Percentiles rank a stretch among this genome's conserved stretches.
These are phyloP conservation scores for Leistus spinibarbis DNA, from an alignment of 2,888 invertebrate species.

Conservation along the genomic window DNA sequence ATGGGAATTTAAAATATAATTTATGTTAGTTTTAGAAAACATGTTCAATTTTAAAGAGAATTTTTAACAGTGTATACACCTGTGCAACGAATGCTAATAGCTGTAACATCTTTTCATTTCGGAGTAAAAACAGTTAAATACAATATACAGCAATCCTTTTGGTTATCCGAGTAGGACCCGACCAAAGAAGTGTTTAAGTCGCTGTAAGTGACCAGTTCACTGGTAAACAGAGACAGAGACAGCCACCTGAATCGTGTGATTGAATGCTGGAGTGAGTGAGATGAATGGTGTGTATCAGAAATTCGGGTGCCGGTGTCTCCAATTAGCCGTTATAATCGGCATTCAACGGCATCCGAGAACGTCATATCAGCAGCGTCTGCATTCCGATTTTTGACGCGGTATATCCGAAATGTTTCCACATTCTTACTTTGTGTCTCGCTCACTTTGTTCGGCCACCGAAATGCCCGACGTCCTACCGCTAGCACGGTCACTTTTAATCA, in stretches of 20 bases:
- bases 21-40: no score
- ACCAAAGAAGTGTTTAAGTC: no score
- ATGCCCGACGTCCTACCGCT: background rate
- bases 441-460: background rate
- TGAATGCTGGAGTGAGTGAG: slow-evolving; percentile 5
- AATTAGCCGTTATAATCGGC: slow-evolving; percentile 38
- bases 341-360: slow-evolving; percentile 13
- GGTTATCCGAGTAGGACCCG: no score
- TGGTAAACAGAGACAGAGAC: no score
- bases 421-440: slow-evolving; percentile 3
- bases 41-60: no score
- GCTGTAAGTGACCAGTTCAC: no score
- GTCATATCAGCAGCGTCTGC: slow-evolving; percentile 7
- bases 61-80: no score
- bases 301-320: slow-evolving; percentile 34
- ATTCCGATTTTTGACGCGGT: slow-evolving; percentile 28
- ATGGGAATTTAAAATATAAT: no score
- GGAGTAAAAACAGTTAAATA: no score
- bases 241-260: background rate
- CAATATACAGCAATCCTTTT: no score
- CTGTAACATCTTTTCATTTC: no score
- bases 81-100: no score
- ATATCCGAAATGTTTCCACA: slow-evolving; percentile 7
- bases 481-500: slow-evolving; percentile 29
- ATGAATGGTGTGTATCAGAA: slow-evolving; percentile 11